Evolutionary conservation across 2,888 invertebrate genomes (phyloP).

Genomic region (Tromatobia lineatoria): DNA sequence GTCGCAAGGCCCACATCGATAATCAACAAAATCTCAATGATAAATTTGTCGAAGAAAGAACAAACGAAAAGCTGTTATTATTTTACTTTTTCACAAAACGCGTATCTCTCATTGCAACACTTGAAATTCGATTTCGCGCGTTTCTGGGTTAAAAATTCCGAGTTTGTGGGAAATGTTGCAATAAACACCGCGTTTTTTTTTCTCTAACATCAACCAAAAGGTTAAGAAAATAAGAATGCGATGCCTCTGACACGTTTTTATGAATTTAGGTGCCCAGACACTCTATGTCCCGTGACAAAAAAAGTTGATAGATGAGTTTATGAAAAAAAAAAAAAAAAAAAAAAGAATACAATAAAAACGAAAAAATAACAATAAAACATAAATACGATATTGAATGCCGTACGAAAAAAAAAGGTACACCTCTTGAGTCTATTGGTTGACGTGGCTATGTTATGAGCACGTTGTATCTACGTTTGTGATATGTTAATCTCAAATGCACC

Average conservation of each 20-base stretch:
- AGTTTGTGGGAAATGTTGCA: background rate
- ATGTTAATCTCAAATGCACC: slow-evolving; percentile 84
- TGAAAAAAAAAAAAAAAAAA: slow-evolving; percentile 68
- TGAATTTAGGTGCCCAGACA: slow-evolving; percentile 85
- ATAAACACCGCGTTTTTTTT: slow-evolving; percentile 5
- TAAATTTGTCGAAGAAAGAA: background rate
- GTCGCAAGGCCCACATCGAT: background rate
- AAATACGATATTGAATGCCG: slow-evolving; percentile 82
- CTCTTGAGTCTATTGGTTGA: slow-evolving; percentile 81
- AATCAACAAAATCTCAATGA: slow-evolving; percentile 4
- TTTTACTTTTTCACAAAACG: background rate
- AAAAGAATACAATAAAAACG: too few species aligned
- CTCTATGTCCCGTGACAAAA: slow-evolving; percentile 82
- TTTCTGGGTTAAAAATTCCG: background rate
- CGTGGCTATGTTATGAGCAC: slow-evolving; percentile 83
- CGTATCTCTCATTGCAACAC: background rate
- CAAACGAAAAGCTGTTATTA: background rate
- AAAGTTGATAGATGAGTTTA: slow-evolving; percentile 83
- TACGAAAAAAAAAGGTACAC: slow-evolving; percentile 73
- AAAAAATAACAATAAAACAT: too few species aligned
- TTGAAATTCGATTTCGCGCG: slow-evolving; percentile 4
- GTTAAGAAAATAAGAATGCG: slow-evolving; percentile 78
- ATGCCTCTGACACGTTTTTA: slow-evolving; percentile 85
- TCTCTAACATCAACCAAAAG: background rate
- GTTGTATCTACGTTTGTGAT: slow-evolving; percentile 84